Percentiles rank a stretch among this genome's conserved stretches.
Conservation (phyloP, 92 coral and sea anemone species). For the Pocillopora grandis region DNA sequence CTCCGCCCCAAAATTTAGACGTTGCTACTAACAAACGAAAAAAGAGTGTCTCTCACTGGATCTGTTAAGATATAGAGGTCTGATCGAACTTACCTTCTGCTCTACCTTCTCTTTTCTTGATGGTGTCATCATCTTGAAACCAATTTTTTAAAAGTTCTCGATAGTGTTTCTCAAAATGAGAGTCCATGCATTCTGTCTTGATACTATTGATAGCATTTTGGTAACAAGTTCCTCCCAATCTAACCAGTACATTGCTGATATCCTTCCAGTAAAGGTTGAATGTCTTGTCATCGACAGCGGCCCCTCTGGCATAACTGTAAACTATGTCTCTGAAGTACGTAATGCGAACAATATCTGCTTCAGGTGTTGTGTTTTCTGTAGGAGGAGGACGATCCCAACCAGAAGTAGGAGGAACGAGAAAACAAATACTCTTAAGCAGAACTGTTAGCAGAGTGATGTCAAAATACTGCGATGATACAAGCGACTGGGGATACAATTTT, state of each 20-base stretch:
- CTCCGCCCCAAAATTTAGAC: too few species aligned
- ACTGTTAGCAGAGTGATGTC: background rate
- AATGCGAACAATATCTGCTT: constrained; percentile 6
- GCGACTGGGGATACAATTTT: background rate
- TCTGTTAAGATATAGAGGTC: background rate
- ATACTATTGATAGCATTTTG: background rate
- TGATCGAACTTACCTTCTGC: too few species aligned
- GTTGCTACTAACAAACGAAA: too few species aligned
- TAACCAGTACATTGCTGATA: background rate
- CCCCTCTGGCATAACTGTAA: background rate
- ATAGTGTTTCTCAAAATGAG: too few species aligned
- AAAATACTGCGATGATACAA: background rate
- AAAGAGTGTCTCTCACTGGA: too few species aligned
- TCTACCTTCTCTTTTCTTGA: background rate
- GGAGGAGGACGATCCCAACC: background rate
- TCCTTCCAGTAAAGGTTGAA: background rate
- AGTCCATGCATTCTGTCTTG: background rate
- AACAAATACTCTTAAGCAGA: background rate
- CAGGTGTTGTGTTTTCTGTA: background rate
- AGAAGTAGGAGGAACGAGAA: background rate
- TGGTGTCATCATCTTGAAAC: background rate
- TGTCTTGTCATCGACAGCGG: background rate
- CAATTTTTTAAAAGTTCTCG: background rate
- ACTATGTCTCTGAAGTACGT: background rate
- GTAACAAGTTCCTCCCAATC: background rate